Conservation (phyloP, 2,797 vertebrate genomes). For the Clarias fuscus region DNA sequence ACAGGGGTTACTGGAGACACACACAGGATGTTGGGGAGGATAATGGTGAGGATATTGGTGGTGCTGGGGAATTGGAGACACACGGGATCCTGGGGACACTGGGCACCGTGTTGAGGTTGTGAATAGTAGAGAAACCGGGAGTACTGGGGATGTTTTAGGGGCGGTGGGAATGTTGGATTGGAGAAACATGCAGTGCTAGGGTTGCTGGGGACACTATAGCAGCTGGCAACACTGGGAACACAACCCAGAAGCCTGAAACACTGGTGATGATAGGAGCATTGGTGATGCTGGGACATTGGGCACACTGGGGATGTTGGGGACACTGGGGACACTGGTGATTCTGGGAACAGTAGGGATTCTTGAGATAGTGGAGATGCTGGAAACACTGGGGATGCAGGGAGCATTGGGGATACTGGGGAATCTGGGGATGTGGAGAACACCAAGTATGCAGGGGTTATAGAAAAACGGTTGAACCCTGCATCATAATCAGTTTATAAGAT, state of each 20-base stretch:
- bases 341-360: background rate
- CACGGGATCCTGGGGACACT: background rate
- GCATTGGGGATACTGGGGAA: background rate
- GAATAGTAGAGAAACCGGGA: background rate
- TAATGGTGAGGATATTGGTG: background rate
- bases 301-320: background rate
- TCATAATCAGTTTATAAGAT: background rate
- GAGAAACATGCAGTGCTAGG: background rate
- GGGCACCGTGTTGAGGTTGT: background rate
- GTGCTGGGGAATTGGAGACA: background rate
- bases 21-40: background rate
- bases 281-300: background rate
- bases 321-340: background rate
- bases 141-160: background rate
- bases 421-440: background rate
- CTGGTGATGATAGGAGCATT: too few relatives aligned
- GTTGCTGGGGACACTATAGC: background rate
- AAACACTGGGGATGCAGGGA: too few relatives aligned
- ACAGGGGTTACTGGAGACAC: too few relatives aligned
- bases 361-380: background rate
- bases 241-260: too few relatives aligned
- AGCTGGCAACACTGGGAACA: background rate
- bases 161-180: too few relatives aligned
- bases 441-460: too few relatives aligned
- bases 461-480: background rate